These are phyloP conservation scores for Spinibarbus caldwelli DNA, from an alignment of 2,797 vertebrate species.

Conservation along the genomic window DNA sequence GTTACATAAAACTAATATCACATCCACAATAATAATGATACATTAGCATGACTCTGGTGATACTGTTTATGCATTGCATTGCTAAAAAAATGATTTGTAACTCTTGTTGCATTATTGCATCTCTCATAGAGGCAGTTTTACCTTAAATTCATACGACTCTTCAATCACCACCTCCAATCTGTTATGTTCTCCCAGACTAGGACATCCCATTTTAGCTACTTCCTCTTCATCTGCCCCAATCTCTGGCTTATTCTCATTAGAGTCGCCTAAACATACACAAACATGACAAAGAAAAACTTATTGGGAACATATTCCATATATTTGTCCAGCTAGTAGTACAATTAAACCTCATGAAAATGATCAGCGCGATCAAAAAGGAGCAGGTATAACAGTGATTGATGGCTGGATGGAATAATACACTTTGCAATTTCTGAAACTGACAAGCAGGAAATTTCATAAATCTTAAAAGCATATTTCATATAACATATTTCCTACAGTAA, in stretches of 20 bases:
- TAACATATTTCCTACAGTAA: conserved; percentile 5
- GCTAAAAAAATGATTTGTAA: background rate
- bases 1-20: background rate
- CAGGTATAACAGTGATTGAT: conserved; percentile 4
- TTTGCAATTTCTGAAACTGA: conserved; percentile 37
- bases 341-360: background rate
- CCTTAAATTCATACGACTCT: conserved; percentile 89
- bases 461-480: too few relatives aligned
- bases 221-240: conserved; percentile 78
- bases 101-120: background rate
- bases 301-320: background rate
- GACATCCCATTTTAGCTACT: conserved; percentile 82
- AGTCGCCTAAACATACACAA: conserved; percentile 72
- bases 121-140: conserved; percentile 47
- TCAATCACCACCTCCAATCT: conserved; percentile 83
- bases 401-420: background rate
- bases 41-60: background rate
- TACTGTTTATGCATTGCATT: background rate
- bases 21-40: background rate
- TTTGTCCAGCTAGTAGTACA: background rate
- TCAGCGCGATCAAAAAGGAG: background rate
- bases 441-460: conserved; percentile 43
- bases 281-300: conserved; percentile 11
- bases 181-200: conserved; percentile 82
- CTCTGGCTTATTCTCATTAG: conserved; percentile 80